A percentile compares a stretch with the other conserved stretches of the same genome.
These are phyloP conservation scores for Centroberyx gerrardi DNA, from an alignment of 2,797 vertebrate species.

Conservation along the genomic window DNA sequence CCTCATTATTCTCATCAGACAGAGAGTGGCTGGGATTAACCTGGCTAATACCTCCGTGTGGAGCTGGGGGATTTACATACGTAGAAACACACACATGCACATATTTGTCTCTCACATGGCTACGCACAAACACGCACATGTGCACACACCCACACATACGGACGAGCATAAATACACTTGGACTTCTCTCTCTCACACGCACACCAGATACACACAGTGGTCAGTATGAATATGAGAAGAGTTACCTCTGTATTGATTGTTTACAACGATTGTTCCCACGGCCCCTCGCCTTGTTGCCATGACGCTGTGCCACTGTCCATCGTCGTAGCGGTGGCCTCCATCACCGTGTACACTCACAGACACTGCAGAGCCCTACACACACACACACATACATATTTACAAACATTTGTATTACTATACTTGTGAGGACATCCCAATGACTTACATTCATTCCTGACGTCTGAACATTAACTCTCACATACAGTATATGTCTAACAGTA, in stretches of 20 bases:
- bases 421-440: slow-evolving; percentile 19
- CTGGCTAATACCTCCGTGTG: slow-evolving; percentile 79
- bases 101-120: slow-evolving; percentile 15
- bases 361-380: slow-evolving; percentile 89
- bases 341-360: slow-evolving; percentile 89
- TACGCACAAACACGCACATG: slow-evolving; percentile 20
- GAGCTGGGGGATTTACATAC: slow-evolving; percentile 67
- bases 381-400: slow-evolving; percentile 31
- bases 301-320: slow-evolving; percentile 93
- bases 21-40: slow-evolving; percentile 81
- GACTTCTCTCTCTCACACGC: slow-evolving; percentile 39
- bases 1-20: slow-evolving; percentile 82
- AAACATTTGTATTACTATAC: slow-evolving; percentile 11
- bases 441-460: not conserved
- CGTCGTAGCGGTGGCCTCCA: slow-evolving; percentile 86
- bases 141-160: slow-evolving; percentile 13
- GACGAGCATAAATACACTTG: slow-evolving; percentile 22
- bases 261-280: slow-evolving; percentile 90
- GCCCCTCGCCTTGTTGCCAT: slow-evolving; percentile 88
- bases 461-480: not conserved
- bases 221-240: slow-evolving; percentile 77
- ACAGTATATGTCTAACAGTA: slow-evolving; percentile 1
- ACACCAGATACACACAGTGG: slow-evolving; percentile 45
- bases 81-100: slow-evolving; percentile 32
- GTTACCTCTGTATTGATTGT: slow-evolving; percentile 85